phyloP scores from a whole-genome alignment of 2,113 vertebrate species.

The Hippocampus abdominalis region DNA sequence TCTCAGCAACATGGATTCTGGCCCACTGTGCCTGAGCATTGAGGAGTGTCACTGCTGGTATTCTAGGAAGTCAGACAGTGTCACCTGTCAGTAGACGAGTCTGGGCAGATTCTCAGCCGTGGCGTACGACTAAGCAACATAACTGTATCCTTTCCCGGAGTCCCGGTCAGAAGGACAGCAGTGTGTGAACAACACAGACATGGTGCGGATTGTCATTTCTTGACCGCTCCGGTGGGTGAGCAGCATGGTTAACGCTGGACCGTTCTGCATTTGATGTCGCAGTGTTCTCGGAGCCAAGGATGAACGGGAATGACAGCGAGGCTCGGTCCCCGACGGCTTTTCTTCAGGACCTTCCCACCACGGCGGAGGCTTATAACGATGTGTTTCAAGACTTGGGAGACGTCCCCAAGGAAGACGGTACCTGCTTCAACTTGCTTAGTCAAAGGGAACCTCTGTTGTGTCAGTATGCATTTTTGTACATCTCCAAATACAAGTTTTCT shows the following conservation, averaged over 20 bases:
- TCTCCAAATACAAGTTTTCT: neutral
- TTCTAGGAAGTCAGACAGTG: slow-evolving; percentile 68
- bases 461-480: neutral
- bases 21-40: slow-evolving; percentile 35
- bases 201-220: slow-evolving; percentile 21
- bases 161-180: slow-evolving; percentile 25
- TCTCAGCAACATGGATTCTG: slow-evolving; percentile 33
- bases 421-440: slow-evolving; percentile 9
- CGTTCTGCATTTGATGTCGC: slow-evolving; percentile 34
- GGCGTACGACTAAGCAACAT: slow-evolving; percentile 43
- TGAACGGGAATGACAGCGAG: slow-evolving; percentile 37
- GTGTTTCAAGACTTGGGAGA: slow-evolving; percentile 19
- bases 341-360: slow-evolving; percentile 37
- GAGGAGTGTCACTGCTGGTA: slow-evolving; percentile 65
- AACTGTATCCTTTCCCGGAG: slow-evolving; percentile 41
- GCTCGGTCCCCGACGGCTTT: slow-evolving; percentile 26
- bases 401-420: slow-evolving; percentile 50
- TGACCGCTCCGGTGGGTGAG: slow-evolving; percentile 6
- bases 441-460: neutral
- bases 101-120: slow-evolving; percentile 56
- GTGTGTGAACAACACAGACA: slow-evolving; percentile 30
- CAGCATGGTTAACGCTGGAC: slow-evolving; percentile 21
- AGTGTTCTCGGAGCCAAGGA: slow-evolving; percentile 48
- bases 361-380: slow-evolving; percentile 36
- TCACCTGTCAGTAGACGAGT: slow-evolving; percentile 69